Percentiles rank a stretch among this genome's conserved stretches.
phyloP scores from a whole-genome alignment of 2,113 vertebrate genomes.

The Alethe castanea region DNA sequence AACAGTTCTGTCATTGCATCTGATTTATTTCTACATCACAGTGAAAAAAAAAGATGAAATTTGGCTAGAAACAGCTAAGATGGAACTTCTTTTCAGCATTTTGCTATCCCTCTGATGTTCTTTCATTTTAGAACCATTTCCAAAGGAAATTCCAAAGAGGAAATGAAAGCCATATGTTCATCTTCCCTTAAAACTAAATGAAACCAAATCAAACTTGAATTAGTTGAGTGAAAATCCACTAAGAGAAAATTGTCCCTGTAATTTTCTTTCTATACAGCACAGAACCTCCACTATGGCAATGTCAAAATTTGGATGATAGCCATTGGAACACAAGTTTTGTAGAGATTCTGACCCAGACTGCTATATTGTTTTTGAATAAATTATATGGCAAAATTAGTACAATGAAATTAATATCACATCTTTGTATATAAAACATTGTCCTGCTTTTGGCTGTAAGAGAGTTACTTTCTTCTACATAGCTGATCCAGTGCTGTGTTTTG shows the following conservation, averaged over 20 bases:
- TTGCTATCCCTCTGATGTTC: not conserved
- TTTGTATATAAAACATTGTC: not conserved
- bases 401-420: conserved; percentile 10
- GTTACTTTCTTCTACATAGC: not conserved
- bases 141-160: not conserved
- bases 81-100: not conserved
- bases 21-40: not conserved
- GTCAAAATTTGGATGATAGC: not conserved
- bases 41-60: not conserved
- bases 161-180: not conserved
- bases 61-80: not conserved
- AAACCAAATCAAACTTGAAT: not conserved
- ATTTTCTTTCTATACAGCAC: not conserved
- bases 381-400: not conserved
- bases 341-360: not conserved
- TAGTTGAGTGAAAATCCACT: not conserved
- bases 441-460: not conserved
- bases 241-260: not conserved
- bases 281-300: not conserved
- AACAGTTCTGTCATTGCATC: not conserved
- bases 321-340: not conserved
- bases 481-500: not conserved
- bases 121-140: not conserved
- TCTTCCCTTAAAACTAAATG: not conserved
- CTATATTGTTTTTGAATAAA: not conserved